phyloP scores from a whole-genome alignment of 1,140 invertebrate species.

The Harpegnathos saltator region DNA sequence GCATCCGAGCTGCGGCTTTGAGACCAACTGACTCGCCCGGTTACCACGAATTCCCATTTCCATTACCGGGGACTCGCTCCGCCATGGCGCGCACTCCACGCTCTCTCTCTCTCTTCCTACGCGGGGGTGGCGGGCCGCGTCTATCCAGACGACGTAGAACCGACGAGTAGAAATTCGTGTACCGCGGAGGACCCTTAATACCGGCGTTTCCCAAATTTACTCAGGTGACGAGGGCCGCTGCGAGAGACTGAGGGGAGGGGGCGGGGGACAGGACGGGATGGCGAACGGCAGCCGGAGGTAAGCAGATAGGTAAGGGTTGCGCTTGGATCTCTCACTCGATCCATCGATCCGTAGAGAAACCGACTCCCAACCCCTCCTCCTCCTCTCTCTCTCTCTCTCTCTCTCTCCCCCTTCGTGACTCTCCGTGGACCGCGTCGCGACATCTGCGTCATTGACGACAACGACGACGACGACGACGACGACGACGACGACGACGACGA shows the following conservation, averaged over 20 bases:
- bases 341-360: constrained; percentile 40
- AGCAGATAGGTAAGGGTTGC: not conserved
- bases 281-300: constrained; percentile 9
- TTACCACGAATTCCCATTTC: constrained; percentile 75
- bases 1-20: constrained; percentile 67
- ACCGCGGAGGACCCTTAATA: constrained; percentile 59
- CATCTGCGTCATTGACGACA: not conserved
- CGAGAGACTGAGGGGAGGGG: constrained; percentile 5
- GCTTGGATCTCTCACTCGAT: constrained; percentile 36
- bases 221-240: constrained; percentile 19
- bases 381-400: too few species aligned
- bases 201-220: constrained; percentile 66
- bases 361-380: not conserved
- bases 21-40: constrained; percentile 52
- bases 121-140: constrained; percentile 18
- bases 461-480: not conserved
- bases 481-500: not conserved
- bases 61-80: constrained; percentile 55
- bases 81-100: not conserved
- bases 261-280: not conserved
- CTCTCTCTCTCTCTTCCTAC: not conserved
- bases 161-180: constrained; percentile 72
- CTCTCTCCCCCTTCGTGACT: constrained; percentile 9
- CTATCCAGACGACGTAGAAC: constrained; percentile 49
- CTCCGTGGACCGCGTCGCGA: constrained; percentile 1